Base-by-base conservation (phyloP, 2,888 invertebrate species). In the Ormyrus nitidulus region DNA sequence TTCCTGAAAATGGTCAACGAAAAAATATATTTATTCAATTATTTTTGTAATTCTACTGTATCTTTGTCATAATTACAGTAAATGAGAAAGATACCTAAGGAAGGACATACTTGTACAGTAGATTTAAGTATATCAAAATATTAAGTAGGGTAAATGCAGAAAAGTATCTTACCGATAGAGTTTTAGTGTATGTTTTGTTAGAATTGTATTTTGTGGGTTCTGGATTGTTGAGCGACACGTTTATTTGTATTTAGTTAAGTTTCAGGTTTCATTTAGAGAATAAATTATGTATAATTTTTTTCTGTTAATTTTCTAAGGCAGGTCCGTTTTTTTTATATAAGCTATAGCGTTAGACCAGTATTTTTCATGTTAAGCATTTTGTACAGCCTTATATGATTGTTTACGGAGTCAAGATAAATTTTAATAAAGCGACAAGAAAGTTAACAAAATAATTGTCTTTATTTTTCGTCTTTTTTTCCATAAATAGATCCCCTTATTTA, bases 51-150 rank as follows among this genome's bases (percentile, higher is more conserved):
- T 51, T 13, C 19, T 19, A 13, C 34, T 69, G 34, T 76, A 13
- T 34, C 34, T 34, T 34, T 48, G 48, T 51, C 8, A 61, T 65
- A 13, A 8, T 19, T n/a, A n/a, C 19, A 62, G 53, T 19, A 8
- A 69, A 58, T 69, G 8, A 13, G 71, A 44, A 8, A 61, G 6
- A 11, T 62, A 76, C 58, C 61, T 68, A 66, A 76, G 48, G 34
- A 34, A 66, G n/a, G 49, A 34, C 59, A 76, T 7, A 59, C 9
- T 79, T 80, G 80, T 76, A 80, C 80, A 80, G 80, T 79, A 79
- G 65, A 48, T 44, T 75, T 71, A 79, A 79, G 71, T 49, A 46
- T 66, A 66, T 61, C 53, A 70, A 34, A 49, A 79, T 65, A 65
- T 62, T 58, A 71, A 70, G 61, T 4, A 68, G 70, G 66, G 54